Evolutionary conservation across 2,797 vertebrate species (phyloP), one percentile per base, ranked within the genome.

Genomic region (Hirundo rustica): DNA sequence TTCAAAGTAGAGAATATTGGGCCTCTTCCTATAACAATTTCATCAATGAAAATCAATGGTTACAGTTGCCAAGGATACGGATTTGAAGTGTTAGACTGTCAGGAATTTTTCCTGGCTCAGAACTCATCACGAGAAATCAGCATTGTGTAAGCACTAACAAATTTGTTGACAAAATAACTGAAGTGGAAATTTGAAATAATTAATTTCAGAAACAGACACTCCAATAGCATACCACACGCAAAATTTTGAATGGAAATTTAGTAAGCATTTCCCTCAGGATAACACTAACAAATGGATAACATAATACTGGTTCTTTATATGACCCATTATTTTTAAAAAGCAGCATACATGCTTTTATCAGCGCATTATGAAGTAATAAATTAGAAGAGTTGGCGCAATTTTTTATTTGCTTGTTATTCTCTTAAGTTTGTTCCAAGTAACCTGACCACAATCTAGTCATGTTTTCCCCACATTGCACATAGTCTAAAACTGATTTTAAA

Each of bases 1-100:
- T 99, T 99, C 97, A 99, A 99, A 97, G 99, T 99, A 94, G 99
- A 99, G 97, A 99, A 99, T 64, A 98, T 99, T 3, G 99, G 99
- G 26, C 98, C 99, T 96, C 98, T 99, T 96, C 99, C 99, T 27
- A 95, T 99, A 96, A 99, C 98, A 1, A 98, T 99, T 96, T 98
- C 98, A 42, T 99, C 99, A 17, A 99, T 99, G 99, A 99, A 98
- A 91, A 99, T 99, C 93, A 99, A 98, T 93, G 99, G 99, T 10
- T 99, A 99, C 95, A 98, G 98, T 92, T 99, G 99, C 97, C 99
- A 99, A 96, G 99, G 99, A 32, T 99, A 99, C 67, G 99, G 99
- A 66, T 99, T 99, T 40, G 99, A 99, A 98, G 99, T 99, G 55
- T 98, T 99, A 72, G 98, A 99, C 86, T 99, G 99, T 97, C 98